Evolutionary conservation across 2,113 vertebrate genomes (phyloP).

Genomic region (Rhineura floridana): DNA sequence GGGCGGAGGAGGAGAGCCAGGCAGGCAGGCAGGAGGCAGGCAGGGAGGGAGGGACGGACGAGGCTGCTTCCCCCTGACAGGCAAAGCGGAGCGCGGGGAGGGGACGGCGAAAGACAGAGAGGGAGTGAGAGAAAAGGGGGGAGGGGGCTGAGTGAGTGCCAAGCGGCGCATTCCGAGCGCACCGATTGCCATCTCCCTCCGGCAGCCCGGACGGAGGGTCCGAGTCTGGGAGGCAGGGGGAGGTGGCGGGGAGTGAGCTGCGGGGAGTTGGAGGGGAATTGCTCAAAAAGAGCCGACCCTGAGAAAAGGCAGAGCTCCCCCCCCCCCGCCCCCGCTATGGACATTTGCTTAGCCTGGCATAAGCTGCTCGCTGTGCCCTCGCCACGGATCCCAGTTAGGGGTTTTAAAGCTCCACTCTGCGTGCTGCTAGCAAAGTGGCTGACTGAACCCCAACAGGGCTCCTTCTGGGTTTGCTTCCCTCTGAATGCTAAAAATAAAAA

Average conservation of each 20-base stretch:
- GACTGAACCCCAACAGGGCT: neutral
- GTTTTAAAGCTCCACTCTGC: no score
- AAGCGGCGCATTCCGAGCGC: conserved; percentile 13
- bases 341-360: neutral
- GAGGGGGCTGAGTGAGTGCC: conserved; percentile 27
- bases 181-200: conserved; percentile 69
- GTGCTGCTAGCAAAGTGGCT: neutral
- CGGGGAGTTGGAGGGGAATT: neutral
- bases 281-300: neutral
- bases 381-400: neutral
- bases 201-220: conserved; percentile 40
- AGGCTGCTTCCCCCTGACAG: conserved; percentile 4
- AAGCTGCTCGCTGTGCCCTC: neutral
- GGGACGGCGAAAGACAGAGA: conserved; percentile 11
- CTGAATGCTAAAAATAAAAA: neutral
- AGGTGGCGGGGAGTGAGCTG: neutral
- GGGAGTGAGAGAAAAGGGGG: fast-evolving
- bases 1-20: conserved; percentile 9
- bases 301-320: neutral
- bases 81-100: conserved; percentile 23
- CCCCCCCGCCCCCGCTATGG: no score
- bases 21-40: conserved; percentile 4
- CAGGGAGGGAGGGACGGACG: conserved; percentile 33
- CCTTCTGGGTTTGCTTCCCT: no score
- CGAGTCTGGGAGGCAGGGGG: conserved; percentile 2